Base-by-base conservation (phyloP, 1,140 invertebrate genomes). In the Drepana arcuata region DNA sequence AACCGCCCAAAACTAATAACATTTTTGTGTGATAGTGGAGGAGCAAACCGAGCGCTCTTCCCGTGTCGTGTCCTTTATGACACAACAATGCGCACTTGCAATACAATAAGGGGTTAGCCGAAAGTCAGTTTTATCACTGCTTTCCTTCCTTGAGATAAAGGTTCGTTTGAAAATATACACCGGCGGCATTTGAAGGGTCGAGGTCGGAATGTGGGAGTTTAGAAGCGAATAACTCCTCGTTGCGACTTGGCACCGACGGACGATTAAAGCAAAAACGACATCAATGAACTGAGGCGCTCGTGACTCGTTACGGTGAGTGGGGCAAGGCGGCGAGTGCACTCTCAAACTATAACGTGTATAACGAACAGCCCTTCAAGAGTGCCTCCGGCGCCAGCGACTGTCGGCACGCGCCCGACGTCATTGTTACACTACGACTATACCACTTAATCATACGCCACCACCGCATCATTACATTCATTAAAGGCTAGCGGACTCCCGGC, bases 1-100 rank as follows among this genome's bases (percentile, higher is more conserved):
- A 72, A 70, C 69, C 69, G 49, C 61, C 69, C 63, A 62, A 72
- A 78, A 78, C 73, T 80, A 78, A 78, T 80, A 80, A 80, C 71
- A 80, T 80, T 80, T 78, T 80, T 78, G 64, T 64, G 56, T 64
- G 73, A 75, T 72, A 73, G 65, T 60, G 48, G 48, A 50, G 52
- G 57, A 67, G 62, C 56, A 51, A 72, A 57, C 55, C 54, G 60
- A 63, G 53, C 58, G 51, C 48, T 47, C 47, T 64, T 58, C 60
- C 65, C 59, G 64, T 43, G 41, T 48, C 50, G 34, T 60, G 57
- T 65, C 68, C 57, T 68, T 71, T 71, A 78, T 68, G 47, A 52
- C 38, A 64, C 62, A 66, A 67, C 60, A 71, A 64, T 63, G 60
- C 53, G 48, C 55, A 67, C 56, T 64, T 62, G 65, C 60, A 63